Percentiles rank a stretch among this genome's conserved stretches.
These are phyloP conservation scores for Poecilia latipinna DNA, from an alignment of 2,113 vertebrate species.

Conservation along the genomic window DNA sequence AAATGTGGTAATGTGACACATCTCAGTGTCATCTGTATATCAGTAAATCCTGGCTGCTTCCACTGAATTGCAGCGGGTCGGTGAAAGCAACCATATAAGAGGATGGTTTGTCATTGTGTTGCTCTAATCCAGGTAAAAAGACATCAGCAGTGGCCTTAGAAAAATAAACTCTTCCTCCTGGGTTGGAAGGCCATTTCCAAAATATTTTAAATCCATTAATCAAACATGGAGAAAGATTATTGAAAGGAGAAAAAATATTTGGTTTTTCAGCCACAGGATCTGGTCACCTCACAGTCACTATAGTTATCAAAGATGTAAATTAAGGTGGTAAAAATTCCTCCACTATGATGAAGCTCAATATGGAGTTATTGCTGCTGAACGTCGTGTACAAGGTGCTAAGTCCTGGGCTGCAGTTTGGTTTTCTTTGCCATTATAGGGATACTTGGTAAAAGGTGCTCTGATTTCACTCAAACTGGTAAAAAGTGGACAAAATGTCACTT, in stretches of 20 bases:
- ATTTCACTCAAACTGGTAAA: not conserved
- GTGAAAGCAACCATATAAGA: not conserved
- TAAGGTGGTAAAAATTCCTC: not conserved
- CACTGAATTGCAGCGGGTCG: not conserved
- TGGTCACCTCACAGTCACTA: not conserved
- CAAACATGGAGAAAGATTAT: not conserved
- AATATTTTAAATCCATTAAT: not conserved
- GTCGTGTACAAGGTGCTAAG: too few relatives aligned
- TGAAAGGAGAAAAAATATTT: not conserved
- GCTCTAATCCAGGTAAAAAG: not conserved
- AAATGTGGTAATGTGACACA: not conserved
- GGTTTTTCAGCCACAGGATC: not conserved
- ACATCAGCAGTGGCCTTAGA: not conserved
- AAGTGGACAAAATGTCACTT: not conserved
- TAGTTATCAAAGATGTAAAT: not conserved
- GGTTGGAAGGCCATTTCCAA: not conserved
- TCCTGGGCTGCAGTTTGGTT: too few relatives aligned
- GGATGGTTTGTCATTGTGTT: not conserved
- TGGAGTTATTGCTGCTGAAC: not conserved
- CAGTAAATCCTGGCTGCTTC: not conserved
- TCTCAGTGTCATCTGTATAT: not conserved
- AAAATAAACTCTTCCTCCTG: too few relatives aligned
- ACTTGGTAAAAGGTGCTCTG: not conserved
- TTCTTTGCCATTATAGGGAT: not conserved
- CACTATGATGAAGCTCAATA: not conserved